Evolutionary conservation across 2,888 invertebrate species (phyloP), one percentile per base, ranked within the genome.

Genomic region (Myopa testacea): DNA sequence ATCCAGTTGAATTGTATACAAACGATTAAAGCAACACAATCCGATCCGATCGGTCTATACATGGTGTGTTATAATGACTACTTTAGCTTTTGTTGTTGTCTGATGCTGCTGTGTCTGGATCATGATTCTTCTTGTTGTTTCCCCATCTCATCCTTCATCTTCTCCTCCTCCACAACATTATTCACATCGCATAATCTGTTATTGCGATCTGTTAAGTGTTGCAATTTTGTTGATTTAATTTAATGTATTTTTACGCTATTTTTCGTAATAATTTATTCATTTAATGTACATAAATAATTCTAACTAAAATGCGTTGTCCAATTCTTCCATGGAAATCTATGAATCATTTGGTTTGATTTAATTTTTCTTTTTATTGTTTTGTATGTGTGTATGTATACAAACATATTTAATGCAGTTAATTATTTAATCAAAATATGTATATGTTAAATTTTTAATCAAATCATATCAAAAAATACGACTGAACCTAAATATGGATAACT

Each of bases 151-250:
- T 26, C 26, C 26, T 26, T 26, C 26, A 26, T 26, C 26, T 26
- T 26, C 26, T 26, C 26, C 26, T 26, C 26, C 26, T 26, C 26
- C 26, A 26, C 26, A 1, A 2, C 26, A 26, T 26, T 26, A 26
- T 26, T 26, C 26, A 10, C 50, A 50, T 8, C 50, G 14, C 1
- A 14, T 3, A 50, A 50, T 50, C 55, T 55, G 16, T 55, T 55
- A 12, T 55, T 55, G 55, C 16, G 55, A 55, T 55, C 55, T 55
- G 55, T 16, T 10, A 55, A 55, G 14, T 55, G 16, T 55, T 55
- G 55, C 55, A n/a, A 55, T 55, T n/a, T 55, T 55, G 55, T 55
- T 26, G 55, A 55, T 55, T 55, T 55, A 55, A 55, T 55, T 55
- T n/a, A 55, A 55, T 50, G 12, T 55, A 10, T 16, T 55, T 55